Evolutionary conservation across 1,140 invertebrate species (phyloP).

Genomic region (Ruditapes philippinarum): DNA sequence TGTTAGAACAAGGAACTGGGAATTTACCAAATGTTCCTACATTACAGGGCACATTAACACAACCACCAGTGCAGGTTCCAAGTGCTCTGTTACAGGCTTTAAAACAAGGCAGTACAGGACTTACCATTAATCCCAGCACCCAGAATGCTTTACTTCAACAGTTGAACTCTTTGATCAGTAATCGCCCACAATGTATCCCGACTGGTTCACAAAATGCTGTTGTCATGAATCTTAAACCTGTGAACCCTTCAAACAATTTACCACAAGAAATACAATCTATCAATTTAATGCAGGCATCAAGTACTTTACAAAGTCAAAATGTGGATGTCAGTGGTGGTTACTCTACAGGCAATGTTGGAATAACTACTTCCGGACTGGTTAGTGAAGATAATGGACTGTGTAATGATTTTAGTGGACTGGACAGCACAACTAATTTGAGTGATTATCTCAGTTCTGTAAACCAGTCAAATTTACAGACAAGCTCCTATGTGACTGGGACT

Average conservation of each 20-base stretch:
- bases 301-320: neutral
- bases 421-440: neutral
- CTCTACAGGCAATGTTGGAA: neutral
- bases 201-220: neutral
- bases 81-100: neutral
- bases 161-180: neutral
- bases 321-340: neutral
- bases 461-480: neutral
- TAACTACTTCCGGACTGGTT: neutral
- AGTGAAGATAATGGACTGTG: neutral
- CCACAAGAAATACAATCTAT: neutral
- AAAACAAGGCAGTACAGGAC: neutral
- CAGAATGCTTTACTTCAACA: slow-evolving; percentile 3
- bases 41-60: neutral
- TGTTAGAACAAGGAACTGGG: neutral
- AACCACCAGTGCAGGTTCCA: neutral
- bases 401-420: neutral
- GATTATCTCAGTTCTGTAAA: neutral
- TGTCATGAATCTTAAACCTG: neutral
- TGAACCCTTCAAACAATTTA: neutral
- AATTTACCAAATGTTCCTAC: neutral
- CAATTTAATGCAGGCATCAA: too few species aligned
- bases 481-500: neutral
- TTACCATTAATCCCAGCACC: neutral
- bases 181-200: neutral